Percentiles rank a stretch among this genome's conserved stretches.
These are phyloP conservation scores for Sinocyclocheilus anshuiensis DNA, from an alignment of 2,113 vertebrate species.

Conservation along the genomic window DNA sequence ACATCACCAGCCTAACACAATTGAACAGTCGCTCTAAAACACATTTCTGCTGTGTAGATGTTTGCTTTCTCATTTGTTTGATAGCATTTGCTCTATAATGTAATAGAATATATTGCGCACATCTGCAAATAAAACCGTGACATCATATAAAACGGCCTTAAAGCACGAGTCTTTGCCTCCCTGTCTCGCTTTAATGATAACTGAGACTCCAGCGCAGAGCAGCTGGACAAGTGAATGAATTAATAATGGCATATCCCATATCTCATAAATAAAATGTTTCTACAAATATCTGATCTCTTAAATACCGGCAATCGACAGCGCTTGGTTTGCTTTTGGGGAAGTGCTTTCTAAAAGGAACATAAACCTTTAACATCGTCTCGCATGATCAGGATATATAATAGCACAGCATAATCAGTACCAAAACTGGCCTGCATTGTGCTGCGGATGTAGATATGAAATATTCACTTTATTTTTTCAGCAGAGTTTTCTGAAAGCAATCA, in stretches of 20 bases:
- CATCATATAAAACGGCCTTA: background rate
- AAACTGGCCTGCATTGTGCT: background rate
- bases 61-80: background rate
- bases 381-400: background rate
- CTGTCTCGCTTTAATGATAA: conserved; percentile 34
- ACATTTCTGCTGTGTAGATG: background rate
- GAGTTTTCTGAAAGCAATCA: background rate
- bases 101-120: background rate
- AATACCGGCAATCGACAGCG: conserved; percentile 27
- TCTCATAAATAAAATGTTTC: conserved; percentile 51
- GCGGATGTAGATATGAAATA: background rate
- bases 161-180: background rate
- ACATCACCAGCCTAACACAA: conserved; percentile 15
- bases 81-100: background rate
- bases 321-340: conserved; percentile 29
- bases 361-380: background rate
- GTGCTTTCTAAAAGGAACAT: conserved; percentile 13
- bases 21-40: background rate
- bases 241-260: conserved; percentile 52
- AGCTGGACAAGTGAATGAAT: conserved; percentile 37
- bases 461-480: background rate
- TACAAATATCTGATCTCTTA: conserved; percentile 53
- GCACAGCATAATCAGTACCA: background rate
- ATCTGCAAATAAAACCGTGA: background rate
- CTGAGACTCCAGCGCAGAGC: conserved; percentile 32